Evolutionary conservation across 2,113 vertebrate genomes (phyloP), one percentile per base, ranked within the genome.

Genomic region (Hemichromis elongatus): DNA sequence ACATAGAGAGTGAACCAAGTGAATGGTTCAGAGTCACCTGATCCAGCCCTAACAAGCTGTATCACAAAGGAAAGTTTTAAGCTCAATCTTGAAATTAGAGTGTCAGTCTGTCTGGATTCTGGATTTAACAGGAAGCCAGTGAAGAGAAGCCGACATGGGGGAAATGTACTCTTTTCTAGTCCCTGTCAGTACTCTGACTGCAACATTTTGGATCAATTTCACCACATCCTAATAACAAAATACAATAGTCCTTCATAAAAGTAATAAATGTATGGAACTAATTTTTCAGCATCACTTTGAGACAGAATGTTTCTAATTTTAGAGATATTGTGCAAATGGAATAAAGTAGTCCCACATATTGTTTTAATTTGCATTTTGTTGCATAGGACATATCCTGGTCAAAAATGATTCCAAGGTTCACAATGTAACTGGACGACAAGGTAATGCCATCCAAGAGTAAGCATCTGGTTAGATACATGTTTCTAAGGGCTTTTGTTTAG

Each of bases 301-400:
- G 21, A 26, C 54, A 55, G 54, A 12, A 55, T 24, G 6, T 24
- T 55, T 24, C 21, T 55, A 24, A 24, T 55, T 55, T 55, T 55
- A 4, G 53, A 26, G 11, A 24, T 56, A 26, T 56, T 56, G 21
- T 14, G 0, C 21, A 26, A 26, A 56, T 14, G 6, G 24, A 56
- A 56, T 21, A 56, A 56, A 26, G 54, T 4, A 3, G 12, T 56
- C 21, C 21, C 14, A 56, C 2, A 56, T 14, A 56, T 56, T 56
- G 26, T 21, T 56, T 56, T 56, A 56, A 12, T 56, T 56, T 4
- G 21, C 21, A 4, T 4, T 3, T 56, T 1, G 0, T n/a, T n/a
- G n/a, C n/a, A n/a, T 26, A 26, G 54, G 21, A 56, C 12, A 14
- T 26, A 4, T 26, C 54, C 24, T 0, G 6, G 54, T 14, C 21